Percentiles rank a stretch among this genome's conserved stretches.
Evolutionary conservation across 2,797 vertebrate genomes (phyloP).

Genomic region (Centroberyx gerrardi): DNA sequence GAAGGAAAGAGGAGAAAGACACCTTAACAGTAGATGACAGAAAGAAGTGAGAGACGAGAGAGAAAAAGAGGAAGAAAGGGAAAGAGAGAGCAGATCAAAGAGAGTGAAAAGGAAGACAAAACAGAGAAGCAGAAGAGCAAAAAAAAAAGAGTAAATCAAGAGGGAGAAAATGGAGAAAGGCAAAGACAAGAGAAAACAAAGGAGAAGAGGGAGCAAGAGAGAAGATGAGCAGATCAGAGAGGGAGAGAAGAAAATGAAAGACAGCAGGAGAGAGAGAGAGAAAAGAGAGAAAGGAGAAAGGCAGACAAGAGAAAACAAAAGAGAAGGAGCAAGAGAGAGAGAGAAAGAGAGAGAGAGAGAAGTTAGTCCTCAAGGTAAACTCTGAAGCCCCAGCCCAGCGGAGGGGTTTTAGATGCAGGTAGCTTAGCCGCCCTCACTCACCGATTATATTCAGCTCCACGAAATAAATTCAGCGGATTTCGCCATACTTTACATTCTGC

Average conservation of each 20-base stretch:
- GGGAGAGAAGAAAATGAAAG: background rate
- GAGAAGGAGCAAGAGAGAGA: background rate
- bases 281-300: background rate
- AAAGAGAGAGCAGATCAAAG: background rate
- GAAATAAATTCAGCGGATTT: slow-evolving; percentile 98
- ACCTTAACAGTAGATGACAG: no score
- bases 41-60: background rate
- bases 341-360: background rate
- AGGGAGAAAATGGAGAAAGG: background rate
- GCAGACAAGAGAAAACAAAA: background rate
- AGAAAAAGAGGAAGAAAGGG: background rate
- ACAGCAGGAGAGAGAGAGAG: background rate
- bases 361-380: background rate
- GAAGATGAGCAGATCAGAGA: background rate
- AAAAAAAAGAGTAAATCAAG: background rate
- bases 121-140: background rate
- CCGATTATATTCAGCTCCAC: slow-evolving; percentile 98
- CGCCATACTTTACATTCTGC: slow-evolving; percentile 99
- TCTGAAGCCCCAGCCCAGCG: background rate
- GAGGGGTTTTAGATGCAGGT: slow-evolving; percentile 17
- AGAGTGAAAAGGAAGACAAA: background rate
- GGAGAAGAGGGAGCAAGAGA: no score
- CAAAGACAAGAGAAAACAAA: no score
- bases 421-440: slow-evolving; percentile 80
- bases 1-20: background rate